Percentiles rank a stretch among this genome's conserved stretches.
Conservation (phyloP, 2,113 vertebrate genomes). For the Channa argus region DNA sequence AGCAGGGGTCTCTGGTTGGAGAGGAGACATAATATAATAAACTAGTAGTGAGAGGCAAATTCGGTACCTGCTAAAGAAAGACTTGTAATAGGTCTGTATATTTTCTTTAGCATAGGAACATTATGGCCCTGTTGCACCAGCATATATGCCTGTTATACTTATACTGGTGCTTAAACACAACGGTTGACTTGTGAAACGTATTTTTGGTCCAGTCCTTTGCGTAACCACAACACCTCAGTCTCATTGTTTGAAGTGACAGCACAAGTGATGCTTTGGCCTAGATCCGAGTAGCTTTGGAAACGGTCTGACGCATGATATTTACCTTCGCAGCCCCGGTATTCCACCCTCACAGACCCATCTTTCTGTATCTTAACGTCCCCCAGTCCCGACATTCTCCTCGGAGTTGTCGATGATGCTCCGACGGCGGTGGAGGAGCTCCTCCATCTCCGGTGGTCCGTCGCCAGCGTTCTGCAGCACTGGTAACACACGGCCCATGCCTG, state of each 20-base stretch:
- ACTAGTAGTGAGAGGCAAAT: background rate
- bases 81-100: background rate
- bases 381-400: conserved; percentile 74
- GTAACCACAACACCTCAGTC: conserved; percentile 6
- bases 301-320: conserved; percentile 24
- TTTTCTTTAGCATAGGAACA: background rate
- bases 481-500: conserved; percentile 98
- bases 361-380: conserved; percentile 86
- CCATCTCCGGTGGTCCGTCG: conserved; percentile 61
- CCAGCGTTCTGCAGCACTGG: conserved; percentile 90
- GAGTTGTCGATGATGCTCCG: conserved; percentile 41
- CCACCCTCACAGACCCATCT: conserved; percentile 87
- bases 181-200: background rate
- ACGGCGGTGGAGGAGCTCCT: conserved; percentile 59
- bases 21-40: conserved; percentile 3
- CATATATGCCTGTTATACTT: too few relatives aligned
- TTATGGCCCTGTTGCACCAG: background rate
- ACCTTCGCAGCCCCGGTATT: conserved; percentile 70
- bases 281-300: background rate
- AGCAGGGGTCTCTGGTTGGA: conserved; percentile 36
- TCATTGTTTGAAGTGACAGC: conserved; percentile 15
- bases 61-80: too few relatives aligned
- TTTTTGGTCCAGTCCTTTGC: background rate
- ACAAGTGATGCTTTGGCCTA: conserved; percentile 27
- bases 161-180: too few relatives aligned